Evolutionary conservation across 2,797 vertebrate species (phyloP).

Genomic region (Pterois miles): DNA sequence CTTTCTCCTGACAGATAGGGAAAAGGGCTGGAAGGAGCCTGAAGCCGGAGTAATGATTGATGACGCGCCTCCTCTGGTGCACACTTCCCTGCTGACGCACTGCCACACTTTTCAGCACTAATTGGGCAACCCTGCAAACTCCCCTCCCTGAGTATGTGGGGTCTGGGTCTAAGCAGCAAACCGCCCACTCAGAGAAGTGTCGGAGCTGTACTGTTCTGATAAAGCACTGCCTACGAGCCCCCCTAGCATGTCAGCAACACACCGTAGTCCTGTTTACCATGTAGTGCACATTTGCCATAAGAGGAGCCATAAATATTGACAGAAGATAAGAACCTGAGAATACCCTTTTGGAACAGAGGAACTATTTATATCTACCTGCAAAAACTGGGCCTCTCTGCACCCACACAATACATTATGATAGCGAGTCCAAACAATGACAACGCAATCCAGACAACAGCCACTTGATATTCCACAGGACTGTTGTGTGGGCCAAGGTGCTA

Average conservation of each 20-base stretch:
- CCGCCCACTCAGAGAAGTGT: slow-evolving; percentile 68
- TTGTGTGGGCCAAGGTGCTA: slow-evolving; percentile 38
- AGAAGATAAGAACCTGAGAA: slow-evolving; percentile 32
- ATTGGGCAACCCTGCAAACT: slow-evolving; percentile 83
- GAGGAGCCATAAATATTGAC: slow-evolving; percentile 31
- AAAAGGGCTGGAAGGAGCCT: slow-evolving; percentile 70
- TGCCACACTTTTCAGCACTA: slow-evolving; percentile 84
- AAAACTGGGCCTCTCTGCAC: not conserved
- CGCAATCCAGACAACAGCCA: slow-evolving; percentile 45
- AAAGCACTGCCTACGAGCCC: slow-evolving; percentile 50
- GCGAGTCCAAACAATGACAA: slow-evolving; percentile 58
- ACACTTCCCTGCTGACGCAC: slow-evolving; percentile 83
- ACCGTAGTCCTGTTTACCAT: slow-evolving; percentile 44
- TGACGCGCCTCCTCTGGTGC: slow-evolving; percentile 83
- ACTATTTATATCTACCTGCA: slow-evolving; percentile 19
- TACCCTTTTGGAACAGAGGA: slow-evolving; percentile 16
- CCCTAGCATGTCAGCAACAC: slow-evolving; percentile 37
- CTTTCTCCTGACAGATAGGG: slow-evolving; percentile 61
- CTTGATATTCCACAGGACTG: slow-evolving; percentile 52
- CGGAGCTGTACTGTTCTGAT: slow-evolving; percentile 64
- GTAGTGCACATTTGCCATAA: slow-evolving; percentile 50
- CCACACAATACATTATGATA: slow-evolving; percentile 34
- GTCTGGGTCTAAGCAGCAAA: slow-evolving; percentile 70
- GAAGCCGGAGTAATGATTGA: slow-evolving; percentile 85
- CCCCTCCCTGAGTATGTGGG: slow-evolving; percentile 61